Base-by-base conservation (phyloP, 2,797 vertebrate species). In the Coranthus polyacanthus region DNA sequence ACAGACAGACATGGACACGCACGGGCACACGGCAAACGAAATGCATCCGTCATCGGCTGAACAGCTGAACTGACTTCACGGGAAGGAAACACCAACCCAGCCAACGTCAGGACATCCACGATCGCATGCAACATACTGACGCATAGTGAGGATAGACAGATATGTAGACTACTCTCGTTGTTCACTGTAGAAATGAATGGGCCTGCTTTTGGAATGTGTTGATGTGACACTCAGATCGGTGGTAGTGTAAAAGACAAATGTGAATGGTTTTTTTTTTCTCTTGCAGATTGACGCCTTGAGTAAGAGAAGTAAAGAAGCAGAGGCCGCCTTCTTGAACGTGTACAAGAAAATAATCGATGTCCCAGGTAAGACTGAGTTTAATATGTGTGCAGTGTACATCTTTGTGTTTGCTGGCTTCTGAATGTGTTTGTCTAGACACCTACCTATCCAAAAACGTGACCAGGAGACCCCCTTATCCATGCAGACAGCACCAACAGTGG, bases 221-320 rank as follows among this genome's bases (percentile, higher is more conserved):
- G 55, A 58, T 77, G 57, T 66, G 58, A 69, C 63, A 16, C 55
- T 78, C 41, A 59, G 26, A 47, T 76, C 20, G 58, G 51, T 70
- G 53, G 5, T 36, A 57, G 17, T 24, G 16, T 52, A 34, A 29
- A 38, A 59, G 17, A 65, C 53, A 53, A 60, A n/a, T n/a, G 81
- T 79, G 66, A 81, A 29, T 5, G 2, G 44, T 50, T 2, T 50
- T 59, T 52, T 24, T 24, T 67, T 61, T 13, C 29, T 17, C 15
- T 74, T 82, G 62, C 86, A 99, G 98, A 97, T 99, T 43, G 98
- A 99, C 85, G 96, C 97, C 66, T 89, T 99, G 92, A 98, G 97
- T 90, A 99, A 97, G 93, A 95, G 98, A 93, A 99, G 98, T 93
- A 99, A 99, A 95, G 98, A 99, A 95, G 96, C 98, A 73, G 98